Base-by-base conservation (phyloP, 2,888 invertebrate genomes). In the Branchipolynoe longqiensis region DNA sequence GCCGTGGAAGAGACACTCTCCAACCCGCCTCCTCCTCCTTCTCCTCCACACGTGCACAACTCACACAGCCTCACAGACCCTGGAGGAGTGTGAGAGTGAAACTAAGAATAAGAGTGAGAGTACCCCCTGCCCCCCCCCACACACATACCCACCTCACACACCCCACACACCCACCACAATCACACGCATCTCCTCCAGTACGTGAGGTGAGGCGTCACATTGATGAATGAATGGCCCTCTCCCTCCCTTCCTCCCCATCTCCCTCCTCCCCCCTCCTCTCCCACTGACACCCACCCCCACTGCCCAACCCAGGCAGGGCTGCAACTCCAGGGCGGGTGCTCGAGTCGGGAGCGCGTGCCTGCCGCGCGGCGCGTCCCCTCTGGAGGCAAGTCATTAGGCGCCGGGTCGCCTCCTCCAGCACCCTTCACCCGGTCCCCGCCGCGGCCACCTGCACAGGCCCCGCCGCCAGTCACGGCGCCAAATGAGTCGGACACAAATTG, bases 371-470 rank as follows among this genome's bases (percentile, higher is more conserved):
- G 2, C 25, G 3, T 48, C 62, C 28, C 69, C 69, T 69, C 69
- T 33, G 36, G 69, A 36, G 69, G 36, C 69, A 69, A 8, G 38
- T 69, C 69, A 69, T 69, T 69, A 69, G 69, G 12, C 69, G 12
- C 36, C 36, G n/a, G 69, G 69, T 69, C 69, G 69, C 38, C 33
- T 38, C 38, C 69, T 31, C 25, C 62, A n/a, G 48, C 69, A 38
- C 69, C 69, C 18, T 38, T 38, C 69, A 69, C 69, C 69, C 36
- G 4, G 48, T 25, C 14, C 58, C 58, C 12, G 12, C 58, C 12
- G 58, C 58, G 22, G 48, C 58, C 58, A 58, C 58, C 58, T 58
- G 58, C 12, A 14, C 8, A 58, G 38, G 38, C 69, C 38, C 38
- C 14, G 36, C 36, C 69, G 38, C 69, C 69, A 69, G 38, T 69